Evolutionary conservation across 2,113 vertebrate genomes (phyloP).

Genomic region (Tonatia bakeri): DNA sequence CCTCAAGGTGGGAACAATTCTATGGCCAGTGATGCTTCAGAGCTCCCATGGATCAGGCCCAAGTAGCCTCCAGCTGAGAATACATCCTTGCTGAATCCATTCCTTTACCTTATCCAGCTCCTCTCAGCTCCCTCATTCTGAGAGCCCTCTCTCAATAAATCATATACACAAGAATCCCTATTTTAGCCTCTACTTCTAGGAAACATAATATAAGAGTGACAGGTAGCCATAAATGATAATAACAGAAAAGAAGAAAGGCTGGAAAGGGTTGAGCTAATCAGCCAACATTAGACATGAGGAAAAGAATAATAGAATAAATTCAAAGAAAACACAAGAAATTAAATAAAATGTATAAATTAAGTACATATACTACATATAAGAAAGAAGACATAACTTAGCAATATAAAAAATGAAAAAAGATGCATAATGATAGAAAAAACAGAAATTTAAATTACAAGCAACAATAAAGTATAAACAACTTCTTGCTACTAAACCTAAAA

Average conservation of each 20-base stretch:
- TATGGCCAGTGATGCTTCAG: not conserved
- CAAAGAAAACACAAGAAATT: not conserved
- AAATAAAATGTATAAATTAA: slow-evolving; percentile 18
- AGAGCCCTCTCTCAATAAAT: not conserved
- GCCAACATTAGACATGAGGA: not conserved
- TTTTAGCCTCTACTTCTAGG: not conserved
- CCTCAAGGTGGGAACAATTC: not conserved
- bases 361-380: not conserved
- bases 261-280: not conserved
- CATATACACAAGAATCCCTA: not conserved
- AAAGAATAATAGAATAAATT: not conserved
- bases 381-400: not conserved
- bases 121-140: not conserved
- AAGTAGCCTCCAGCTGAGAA: not conserved
- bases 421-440: not conserved
- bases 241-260: not conserved
- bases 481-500: slow-evolving; percentile 3
- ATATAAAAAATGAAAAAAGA: not conserved
- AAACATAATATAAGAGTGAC: not conserved
- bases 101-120: not conserved
- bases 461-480: not conserved
- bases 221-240: not conserved
- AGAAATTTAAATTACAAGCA: not conserved
- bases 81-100: not conserved
- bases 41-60: not conserved